phyloP scores from a whole-genome alignment of 2,797 vertebrate genomes.

The Scolopax rusticola region DNA sequence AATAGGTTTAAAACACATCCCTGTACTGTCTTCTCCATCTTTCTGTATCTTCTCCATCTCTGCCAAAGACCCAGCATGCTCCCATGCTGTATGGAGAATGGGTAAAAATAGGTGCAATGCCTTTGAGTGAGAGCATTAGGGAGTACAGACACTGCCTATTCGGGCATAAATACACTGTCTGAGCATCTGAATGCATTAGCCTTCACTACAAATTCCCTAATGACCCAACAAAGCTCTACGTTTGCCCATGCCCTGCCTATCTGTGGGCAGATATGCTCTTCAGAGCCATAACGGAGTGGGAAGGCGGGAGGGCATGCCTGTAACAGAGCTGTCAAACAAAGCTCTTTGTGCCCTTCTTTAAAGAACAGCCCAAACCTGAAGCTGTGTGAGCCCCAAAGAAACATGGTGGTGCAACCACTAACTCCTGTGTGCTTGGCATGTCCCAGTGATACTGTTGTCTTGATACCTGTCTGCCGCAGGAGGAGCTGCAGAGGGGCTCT shows the following conservation, averaged over 20 bases:
- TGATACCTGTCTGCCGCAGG: rapidly evolving
- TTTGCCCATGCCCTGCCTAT: not conserved
- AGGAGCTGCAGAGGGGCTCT: not conserved
- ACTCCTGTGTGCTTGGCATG: rapidly evolving
- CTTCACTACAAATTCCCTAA: not conserved
- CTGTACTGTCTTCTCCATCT: not conserved
- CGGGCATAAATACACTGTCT: not conserved
- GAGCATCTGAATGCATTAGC: not conserved
- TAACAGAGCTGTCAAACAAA: not conserved
- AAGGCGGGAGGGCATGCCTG: not conserved
- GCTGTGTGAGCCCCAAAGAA: not conserved
- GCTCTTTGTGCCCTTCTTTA: not conserved
- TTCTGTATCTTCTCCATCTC: not conserved
- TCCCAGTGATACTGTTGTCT: rapidly evolving
- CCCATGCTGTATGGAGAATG: not conserved
- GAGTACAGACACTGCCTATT: not conserved
- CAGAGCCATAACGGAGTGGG: rapidly evolving
- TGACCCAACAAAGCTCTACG: not conserved
- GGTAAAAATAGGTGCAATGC: not conserved
- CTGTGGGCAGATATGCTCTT: not conserved
- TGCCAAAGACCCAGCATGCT: not conserved
- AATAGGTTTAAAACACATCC: not conserved
- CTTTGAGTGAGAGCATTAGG: not conserved
- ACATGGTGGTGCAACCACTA: rapidly evolving
- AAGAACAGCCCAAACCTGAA: not conserved